Conservation (phyloP, 2,888 invertebrate genomes). For the Ornithoptera priamus region DNA sequence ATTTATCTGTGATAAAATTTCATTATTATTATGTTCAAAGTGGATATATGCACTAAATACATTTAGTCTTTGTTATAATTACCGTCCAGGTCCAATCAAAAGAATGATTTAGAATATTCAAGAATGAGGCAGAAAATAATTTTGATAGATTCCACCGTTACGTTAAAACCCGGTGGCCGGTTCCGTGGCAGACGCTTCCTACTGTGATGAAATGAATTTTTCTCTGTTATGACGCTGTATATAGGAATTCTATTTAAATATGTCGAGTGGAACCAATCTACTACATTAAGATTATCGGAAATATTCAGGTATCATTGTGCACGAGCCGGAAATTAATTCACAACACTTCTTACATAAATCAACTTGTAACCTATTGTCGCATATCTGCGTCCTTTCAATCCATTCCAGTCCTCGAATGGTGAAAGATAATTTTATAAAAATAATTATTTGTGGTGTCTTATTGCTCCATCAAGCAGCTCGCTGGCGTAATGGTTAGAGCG, state of each 20-base stretch:
- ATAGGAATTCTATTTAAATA: neutral
- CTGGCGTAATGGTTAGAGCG: too few species aligned
- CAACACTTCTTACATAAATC: neutral
- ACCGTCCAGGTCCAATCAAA: neutral
- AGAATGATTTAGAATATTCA: neutral
- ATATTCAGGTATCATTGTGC: neutral
- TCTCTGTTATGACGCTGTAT: neutral
- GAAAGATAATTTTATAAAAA: neutral
- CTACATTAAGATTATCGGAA: neutral
- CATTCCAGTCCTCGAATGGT: neutral
- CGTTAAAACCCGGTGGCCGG: too few species aligned
- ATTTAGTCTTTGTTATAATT: neutral
- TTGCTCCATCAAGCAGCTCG: too few species aligned
- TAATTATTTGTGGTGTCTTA: too few species aligned
- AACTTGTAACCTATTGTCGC: neutral
- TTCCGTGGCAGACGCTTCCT: neutral
- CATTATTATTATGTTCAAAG: constrained; percentile 3
- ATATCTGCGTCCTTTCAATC: neutral
- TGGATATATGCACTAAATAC: neutral
- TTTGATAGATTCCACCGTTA: too few species aligned
- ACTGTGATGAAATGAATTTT: neutral
- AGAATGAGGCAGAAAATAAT: too few species aligned
- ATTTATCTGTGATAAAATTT: constrained; percentile 22
- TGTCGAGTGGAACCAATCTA: neutral
- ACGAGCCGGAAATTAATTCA: constrained; percentile 2